Evolutionary conservation across 2,113 vertebrate genomes (phyloP).

Genomic region (Hypomesus transpacificus): DNA sequence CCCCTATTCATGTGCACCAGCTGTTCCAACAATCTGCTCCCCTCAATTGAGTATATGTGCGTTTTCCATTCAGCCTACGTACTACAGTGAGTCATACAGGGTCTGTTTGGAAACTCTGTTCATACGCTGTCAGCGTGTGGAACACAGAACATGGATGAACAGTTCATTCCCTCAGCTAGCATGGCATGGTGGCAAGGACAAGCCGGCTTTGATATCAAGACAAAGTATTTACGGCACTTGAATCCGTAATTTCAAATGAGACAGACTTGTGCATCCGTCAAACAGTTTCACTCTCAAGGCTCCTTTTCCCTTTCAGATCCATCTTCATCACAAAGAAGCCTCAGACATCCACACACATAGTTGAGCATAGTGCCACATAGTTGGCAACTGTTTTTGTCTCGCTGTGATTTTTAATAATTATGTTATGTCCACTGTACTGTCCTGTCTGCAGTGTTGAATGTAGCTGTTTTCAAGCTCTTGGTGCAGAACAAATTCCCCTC

Average conservation of each 20-base stretch:
- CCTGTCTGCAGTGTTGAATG: too few species aligned
- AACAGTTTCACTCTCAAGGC: background rate
- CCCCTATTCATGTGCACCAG: constrained; percentile 35
- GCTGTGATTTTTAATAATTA: too few species aligned
- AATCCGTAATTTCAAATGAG: background rate
- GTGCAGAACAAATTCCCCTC: too few species aligned
- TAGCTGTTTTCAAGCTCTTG: too few species aligned
- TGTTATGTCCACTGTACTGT: too few species aligned
- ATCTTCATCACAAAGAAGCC: background rate
- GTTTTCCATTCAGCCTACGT: constrained; percentile 33
- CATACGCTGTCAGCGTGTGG: constrained; percentile 3
- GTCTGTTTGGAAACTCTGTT: constrained; percentile 28
- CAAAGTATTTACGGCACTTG: background rate
- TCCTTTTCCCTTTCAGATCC: background rate
- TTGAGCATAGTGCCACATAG: too few species aligned
- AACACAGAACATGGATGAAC: constrained; percentile 1
- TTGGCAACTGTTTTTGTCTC: too few species aligned
- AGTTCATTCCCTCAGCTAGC: background rate
- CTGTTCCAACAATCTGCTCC: constrained; percentile 48
- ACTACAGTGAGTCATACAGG: constrained; percentile 28
- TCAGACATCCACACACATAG: too few species aligned
- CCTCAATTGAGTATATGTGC: constrained; percentile 13
- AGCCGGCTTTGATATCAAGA: background rate
- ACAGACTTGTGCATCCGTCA: background rate
- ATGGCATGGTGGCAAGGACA: background rate